phyloP scores from a whole-genome alignment of 2,113 vertebrate genomes.

The Raja brachyura region DNA sequence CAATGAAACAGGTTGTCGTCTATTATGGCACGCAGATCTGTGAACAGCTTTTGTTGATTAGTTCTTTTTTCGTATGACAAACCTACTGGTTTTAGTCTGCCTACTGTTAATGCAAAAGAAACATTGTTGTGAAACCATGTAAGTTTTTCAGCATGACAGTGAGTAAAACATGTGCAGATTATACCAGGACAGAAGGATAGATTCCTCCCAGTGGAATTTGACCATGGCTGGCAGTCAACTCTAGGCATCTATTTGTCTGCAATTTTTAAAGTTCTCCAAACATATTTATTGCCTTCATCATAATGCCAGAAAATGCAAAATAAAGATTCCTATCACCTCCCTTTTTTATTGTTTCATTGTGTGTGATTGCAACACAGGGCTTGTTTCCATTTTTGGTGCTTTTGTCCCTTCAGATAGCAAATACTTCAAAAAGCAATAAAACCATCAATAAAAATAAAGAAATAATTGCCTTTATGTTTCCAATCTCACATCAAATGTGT shows the following conservation, averaged over 20 bases:
- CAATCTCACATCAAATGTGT: neutral
- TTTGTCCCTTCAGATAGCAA: neutral
- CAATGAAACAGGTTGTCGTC: neutral
- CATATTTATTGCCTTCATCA: neutral
- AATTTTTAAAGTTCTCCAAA: neutral
- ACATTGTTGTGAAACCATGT: neutral
- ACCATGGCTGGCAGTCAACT: neutral
- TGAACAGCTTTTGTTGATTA: neutral
- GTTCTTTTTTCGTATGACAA: neutral
- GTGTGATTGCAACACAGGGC: neutral
- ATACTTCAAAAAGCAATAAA: slow-evolving; percentile 28
- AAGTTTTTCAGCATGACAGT: neutral
- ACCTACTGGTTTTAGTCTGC: neutral
- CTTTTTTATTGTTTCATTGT: neutral
- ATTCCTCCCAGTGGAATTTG: neutral
- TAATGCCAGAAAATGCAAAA: slow-evolving; percentile 16
- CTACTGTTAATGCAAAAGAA: neutral
- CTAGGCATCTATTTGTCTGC: neutral
- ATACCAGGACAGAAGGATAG: neutral
- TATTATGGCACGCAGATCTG: neutral
- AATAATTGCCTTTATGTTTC: neutral
- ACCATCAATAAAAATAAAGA: neutral
- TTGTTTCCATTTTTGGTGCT: slow-evolving; percentile 36
- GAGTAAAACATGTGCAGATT: neutral
- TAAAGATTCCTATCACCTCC: neutral